Percentiles rank a stretch among this genome's conserved stretches.
phyloP scores from a whole-genome alignment of 2,888 invertebrate genomes.

The Melieria crassipennis region DNA sequence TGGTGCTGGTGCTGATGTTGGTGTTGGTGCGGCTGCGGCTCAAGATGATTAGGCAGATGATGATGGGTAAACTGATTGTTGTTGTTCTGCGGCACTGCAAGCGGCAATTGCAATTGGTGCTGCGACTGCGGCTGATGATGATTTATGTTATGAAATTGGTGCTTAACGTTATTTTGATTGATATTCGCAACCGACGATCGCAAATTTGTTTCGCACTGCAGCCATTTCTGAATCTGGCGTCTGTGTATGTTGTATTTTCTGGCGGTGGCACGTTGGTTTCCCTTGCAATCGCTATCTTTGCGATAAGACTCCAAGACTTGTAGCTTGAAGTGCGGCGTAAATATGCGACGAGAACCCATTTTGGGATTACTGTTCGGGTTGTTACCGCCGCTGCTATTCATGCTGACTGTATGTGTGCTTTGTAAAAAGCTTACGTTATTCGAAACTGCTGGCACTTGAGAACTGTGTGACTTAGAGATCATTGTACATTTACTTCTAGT shows the following conservation, averaged over 20 bases:
- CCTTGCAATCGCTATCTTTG: slow-evolving; percentile 86
- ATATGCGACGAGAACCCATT: slow-evolving; percentile 87
- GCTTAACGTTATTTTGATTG: slow-evolving; percentile 58
- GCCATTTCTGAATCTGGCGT: slow-evolving; percentile 91
- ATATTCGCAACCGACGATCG: slow-evolving; percentile 76
- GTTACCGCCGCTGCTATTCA: slow-evolving; percentile 27
- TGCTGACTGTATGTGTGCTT: slow-evolving; percentile 25
- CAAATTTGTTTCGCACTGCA: slow-evolving; percentile 84
- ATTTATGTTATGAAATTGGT: slow-evolving; percentile 59
- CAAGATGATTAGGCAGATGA: slow-evolving; percentile 35
- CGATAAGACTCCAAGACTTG: slow-evolving; percentile 90
- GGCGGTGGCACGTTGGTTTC: slow-evolving; percentile 89
- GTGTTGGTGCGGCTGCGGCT: slow-evolving; percentile 11
- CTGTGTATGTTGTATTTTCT: slow-evolving; percentile 90
- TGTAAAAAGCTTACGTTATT: slow-evolving; percentile 32
- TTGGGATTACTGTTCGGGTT: slow-evolving; percentile 56
- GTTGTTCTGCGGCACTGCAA: slow-evolving; percentile 41
- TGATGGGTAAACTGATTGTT: slow-evolving; percentile 27
- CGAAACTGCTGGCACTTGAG: slow-evolving; percentile 42
- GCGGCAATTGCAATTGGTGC: slow-evolving; percentile 39
- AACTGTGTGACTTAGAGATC: slow-evolving; percentile 39
- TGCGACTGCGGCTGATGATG: slow-evolving; percentile 46
- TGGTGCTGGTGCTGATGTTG: slow-evolving; percentile 41
- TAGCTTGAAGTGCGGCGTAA: slow-evolving; percentile 88
- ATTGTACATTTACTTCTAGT: slow-evolving; percentile 24